These are phyloP conservation scores for Botia almorhae DNA, from an alignment of 2,797 vertebrate genomes.

Conservation along the genomic window DNA sequence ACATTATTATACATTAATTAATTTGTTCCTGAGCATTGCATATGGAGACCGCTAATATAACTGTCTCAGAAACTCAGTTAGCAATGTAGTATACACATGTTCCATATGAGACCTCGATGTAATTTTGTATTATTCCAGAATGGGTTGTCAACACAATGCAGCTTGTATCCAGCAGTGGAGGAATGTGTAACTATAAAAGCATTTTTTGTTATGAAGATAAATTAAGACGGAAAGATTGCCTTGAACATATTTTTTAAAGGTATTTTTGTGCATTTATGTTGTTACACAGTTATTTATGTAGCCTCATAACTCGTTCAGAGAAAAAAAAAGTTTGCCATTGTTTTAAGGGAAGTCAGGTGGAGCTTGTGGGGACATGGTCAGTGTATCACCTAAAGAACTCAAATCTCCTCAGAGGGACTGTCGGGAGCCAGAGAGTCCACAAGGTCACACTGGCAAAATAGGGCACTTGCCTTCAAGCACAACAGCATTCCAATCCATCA, in stretches of 20 bases:
- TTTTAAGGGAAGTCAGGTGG: constrained; percentile 27
- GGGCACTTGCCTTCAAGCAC: constrained; percentile 63
- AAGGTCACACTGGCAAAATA: constrained; percentile 72
- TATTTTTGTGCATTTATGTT: not conserved
- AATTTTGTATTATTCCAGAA: not conserved
- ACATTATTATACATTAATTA: constrained; percentile 2
- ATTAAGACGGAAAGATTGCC: not conserved
- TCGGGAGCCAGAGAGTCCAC: constrained; percentile 69
- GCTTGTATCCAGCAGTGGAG: not conserved
- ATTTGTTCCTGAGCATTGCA: constrained; percentile 12
- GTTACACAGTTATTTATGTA: not conserved
- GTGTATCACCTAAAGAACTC: constrained; percentile 63
- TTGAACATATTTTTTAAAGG: not conserved
- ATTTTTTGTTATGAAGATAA: not conserved
- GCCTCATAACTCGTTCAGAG: not conserved
- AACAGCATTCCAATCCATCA: constrained; percentile 66
- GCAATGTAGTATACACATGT: not conserved
- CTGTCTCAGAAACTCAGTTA: not conserved
- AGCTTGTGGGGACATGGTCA: constrained; percentile 56
- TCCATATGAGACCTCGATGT: not conserved
- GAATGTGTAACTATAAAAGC: not conserved
- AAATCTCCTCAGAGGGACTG: constrained; percentile 65
- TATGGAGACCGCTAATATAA: not conserved
- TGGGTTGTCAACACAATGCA: not conserved
- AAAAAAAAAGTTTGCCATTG: constrained; percentile 44